Conservation (phyloP, 2,113 vertebrate genomes). For the Bothrops jararaca region DNA sequence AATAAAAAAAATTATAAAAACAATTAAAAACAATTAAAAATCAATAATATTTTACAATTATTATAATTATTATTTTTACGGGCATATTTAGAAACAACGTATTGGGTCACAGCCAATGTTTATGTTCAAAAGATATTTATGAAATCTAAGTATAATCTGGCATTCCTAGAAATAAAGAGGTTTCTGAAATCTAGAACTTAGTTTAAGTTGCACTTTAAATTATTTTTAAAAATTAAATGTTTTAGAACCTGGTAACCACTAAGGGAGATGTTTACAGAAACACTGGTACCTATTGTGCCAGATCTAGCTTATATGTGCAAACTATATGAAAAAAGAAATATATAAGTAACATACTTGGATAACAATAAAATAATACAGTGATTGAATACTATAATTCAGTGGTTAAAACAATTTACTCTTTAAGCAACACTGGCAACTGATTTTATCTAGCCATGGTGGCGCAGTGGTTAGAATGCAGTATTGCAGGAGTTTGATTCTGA, state of each 20-base stretch:
- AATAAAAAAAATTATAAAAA: neutral
- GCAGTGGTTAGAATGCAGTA: neutral
- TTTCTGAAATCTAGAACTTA: neutral
- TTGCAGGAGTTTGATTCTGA: neutral
- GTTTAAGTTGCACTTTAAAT: neutral
- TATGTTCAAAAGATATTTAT: neutral
- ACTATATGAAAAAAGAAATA: neutral
- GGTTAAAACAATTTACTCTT: neutral
- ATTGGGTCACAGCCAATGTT: neutral
- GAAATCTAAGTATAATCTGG: neutral
- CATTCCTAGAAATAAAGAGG: neutral
- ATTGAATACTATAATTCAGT: neutral
- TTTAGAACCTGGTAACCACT: neutral
- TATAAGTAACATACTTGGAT: neutral
- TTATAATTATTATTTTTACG: neutral
- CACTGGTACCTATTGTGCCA: neutral
- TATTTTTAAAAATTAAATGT: neutral
- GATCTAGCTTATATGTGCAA: neutral
- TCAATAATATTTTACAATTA: neutral
- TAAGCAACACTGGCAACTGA: neutral
- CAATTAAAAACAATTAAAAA: neutral
- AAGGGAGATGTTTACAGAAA: neutral
- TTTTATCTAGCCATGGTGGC: neutral
- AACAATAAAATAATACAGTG: neutral
- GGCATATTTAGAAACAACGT: neutral